Evolutionary conservation across 2,797 vertebrate species (phyloP), one percentile per base, ranked within the genome.

Genomic region (Meriones psammophilus): DNA sequence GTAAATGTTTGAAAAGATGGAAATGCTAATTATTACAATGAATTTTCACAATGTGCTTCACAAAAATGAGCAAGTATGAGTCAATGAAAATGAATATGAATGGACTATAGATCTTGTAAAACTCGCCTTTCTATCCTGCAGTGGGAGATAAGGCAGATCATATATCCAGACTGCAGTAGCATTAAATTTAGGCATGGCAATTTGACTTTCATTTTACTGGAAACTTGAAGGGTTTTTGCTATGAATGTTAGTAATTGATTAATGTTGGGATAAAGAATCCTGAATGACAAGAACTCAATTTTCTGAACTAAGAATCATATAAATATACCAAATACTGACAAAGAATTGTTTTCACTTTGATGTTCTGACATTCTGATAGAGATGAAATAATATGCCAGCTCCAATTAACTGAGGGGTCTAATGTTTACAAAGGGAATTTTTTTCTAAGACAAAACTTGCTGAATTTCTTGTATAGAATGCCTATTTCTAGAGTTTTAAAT

Each of bases 371-470:
- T n/a, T 94, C n/a, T 78, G 30, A 74, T 77, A 60, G 13, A 46
- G 8, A 64, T 74, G 66, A 91, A 86, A 22, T 54, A 83, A 58
- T 28, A 60, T 46, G 36, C 4, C 60, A 56, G 78, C 92, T 14
- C 22, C 69, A 92, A 22, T 74, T 94, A 39, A 28, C 50, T 90
- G 33, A 71, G 46, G 13, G 77, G 7, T 58, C 84, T 54, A 36
- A 96, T n/a, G 3, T 81, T 95, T 22, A 42, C 76, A 60, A 64
- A 95, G 80, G 9, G 5, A 39, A 54, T 89, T 30, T 22, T 56
- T 94, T 88, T 42, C 12, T 92, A 88, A 96, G 85, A 88, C 8
- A 91, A 80, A 88, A 10, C 81, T 90, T 9, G 66, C 89, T 93
- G 28, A 73, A 71, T 68, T 83, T 73, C 62, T 88, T 92, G 42